A percentile compares a stretch with the other conserved stretches of the same genome.
Evolutionary conservation across 2,797 vertebrate species (phyloP).

Genomic region (Gallinago nigripennis): DNA sequence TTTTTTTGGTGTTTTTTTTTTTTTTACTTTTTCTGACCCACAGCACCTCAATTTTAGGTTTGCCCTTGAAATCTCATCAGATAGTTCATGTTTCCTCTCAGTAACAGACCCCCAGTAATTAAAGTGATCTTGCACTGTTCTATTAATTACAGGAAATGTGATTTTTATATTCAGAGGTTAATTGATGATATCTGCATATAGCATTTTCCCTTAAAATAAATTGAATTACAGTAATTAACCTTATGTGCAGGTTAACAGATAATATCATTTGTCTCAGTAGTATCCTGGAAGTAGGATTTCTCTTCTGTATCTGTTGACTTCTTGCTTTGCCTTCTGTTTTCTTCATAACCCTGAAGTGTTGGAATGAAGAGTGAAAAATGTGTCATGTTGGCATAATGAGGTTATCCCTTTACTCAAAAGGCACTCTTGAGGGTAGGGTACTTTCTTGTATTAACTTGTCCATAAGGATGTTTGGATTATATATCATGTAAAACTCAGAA

Average conservation of each 20-base stretch:
- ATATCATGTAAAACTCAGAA: not conserved
- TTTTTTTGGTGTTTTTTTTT: not conserved
- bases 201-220: slow-evolving; percentile 39
- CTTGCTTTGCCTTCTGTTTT: not conserved
- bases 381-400: not conserved
- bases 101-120: slow-evolving; percentile 43
- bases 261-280: not conserved
- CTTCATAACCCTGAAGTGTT: not conserved
- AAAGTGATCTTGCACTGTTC: slow-evolving; percentile 16
- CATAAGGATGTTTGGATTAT: not conserved
- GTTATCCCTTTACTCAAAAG: not conserved
- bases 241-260: slow-evolving; percentile 21
- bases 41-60: slow-evolving; percentile 19
- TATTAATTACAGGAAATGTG: slow-evolving; percentile 61
- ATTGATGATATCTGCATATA: slow-evolving; percentile 23
- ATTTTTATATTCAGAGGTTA: slow-evolving; percentile 50
- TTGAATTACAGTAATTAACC: slow-evolving; percentile 31
- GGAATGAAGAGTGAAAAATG: not conserved
- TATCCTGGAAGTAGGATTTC: not conserved
- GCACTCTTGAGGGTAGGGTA: not conserved
- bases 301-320: not conserved
- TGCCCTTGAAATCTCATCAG: not conserved
- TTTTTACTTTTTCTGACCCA: not conserved
- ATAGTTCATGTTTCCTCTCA: slow-evolving; percentile 29
- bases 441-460: slow-evolving; percentile 4